Base-by-base conservation (phyloP, 2,888 invertebrate genomes). In the Chromoteleia sp. region DNA sequence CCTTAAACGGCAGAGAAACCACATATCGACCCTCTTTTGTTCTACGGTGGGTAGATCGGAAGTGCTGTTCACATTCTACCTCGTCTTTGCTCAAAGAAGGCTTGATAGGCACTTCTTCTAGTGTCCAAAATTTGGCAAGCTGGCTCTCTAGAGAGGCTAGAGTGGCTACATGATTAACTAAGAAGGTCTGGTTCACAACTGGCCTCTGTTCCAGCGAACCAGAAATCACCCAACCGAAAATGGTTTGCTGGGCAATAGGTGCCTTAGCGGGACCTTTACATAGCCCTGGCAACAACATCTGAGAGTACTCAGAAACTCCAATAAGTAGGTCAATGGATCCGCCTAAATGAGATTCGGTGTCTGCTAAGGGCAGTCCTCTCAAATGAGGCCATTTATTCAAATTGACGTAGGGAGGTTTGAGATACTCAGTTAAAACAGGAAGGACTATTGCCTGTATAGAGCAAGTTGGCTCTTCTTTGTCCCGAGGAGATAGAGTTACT, bases 181-280 rank as follows among this genome's bases (percentile, higher is more conserved):
- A 14, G 14, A 14, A 2, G 15, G 29, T n/a, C n/a, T 29, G 4
- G 29, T 29, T 15, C 7, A 41, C 4, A 15, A 14, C 3, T n/a
- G n/a, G n/a, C n/a, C 33, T 1, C 33, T 4, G 33, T 33, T 33
- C 2, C 5, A 8, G 33, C 25, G 65, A 39, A 6, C 73, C 59
- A 2, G 41, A 61, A 10, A 56, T 3, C 1, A 74, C 25, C 56
- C 54, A 71, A 3, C 71, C 71, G 14, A 59, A 71, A 2, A 48
- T 14, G 0, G 71, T 71, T 39, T 59, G n/a, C 19, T 71, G 59
- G 2, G 48, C 71, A 8, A 71, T 17, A 8, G 71, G 48, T n/a
- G 52, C 45, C 7, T 33, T 2, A 6, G 2, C 0, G 0, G 74
- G 41, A 14, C 41, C 56, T 39, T 61, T 74, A 4, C 17, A 2